Evolutionary conservation across 2,797 vertebrate genomes (phyloP).

Genomic region (Sebastes cheni): DNA sequence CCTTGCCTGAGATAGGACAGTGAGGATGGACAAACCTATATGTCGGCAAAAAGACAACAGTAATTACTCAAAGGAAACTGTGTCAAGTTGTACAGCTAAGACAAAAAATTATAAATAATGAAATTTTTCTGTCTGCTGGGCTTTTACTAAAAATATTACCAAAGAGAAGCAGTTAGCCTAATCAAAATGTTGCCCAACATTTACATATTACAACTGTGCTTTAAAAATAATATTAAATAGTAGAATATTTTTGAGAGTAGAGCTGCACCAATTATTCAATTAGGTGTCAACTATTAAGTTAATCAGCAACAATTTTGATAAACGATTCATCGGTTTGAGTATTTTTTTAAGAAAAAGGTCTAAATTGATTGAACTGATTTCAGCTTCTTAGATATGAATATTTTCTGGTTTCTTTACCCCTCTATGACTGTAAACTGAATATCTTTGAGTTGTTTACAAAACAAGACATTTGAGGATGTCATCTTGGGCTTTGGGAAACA

Average conservation of each 20-base stretch:
- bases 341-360: too few relatives aligned
- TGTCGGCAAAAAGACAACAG: conserved; percentile 4
- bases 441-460: too few relatives aligned
- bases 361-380: too few relatives aligned
- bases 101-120: conserved; percentile 17
- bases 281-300: too few relatives aligned
- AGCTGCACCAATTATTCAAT: too few relatives aligned
- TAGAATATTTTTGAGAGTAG: background rate
- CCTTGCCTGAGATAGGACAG: background rate
- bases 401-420: too few relatives aligned
- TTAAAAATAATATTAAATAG: background rate
- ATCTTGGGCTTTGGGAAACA: too few relatives aligned
- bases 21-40: conserved; percentile 8
- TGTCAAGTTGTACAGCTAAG: background rate
- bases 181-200: background rate
- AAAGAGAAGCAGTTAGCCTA: background rate
- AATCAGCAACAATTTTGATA: too few relatives aligned
- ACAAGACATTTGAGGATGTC: too few relatives aligned
- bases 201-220: background rate
- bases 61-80: conserved; percentile 16
- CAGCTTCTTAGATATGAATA: too few relatives aligned
- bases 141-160: background rate
- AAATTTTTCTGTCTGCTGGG: background rate
- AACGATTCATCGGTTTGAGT: too few relatives aligned
- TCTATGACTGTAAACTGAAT: too few relatives aligned